Base-by-base conservation (phyloP, 2,888 invertebrate species). In the Acrobasis consociella region DNA sequence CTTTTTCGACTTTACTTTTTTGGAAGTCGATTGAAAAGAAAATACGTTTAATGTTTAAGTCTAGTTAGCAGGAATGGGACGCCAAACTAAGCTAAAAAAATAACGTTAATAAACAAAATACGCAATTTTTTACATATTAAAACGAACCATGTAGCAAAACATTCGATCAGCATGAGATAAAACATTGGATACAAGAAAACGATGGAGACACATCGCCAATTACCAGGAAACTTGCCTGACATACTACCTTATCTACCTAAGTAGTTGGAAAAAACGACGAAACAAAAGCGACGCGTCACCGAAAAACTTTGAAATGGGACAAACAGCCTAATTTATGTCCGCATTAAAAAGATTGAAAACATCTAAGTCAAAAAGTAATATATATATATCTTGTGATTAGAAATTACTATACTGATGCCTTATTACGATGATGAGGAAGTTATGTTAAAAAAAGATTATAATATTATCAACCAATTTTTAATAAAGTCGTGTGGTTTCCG, bases 161-260 rank as follows among this genome's bases (percentile, higher is more conserved):
- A 13, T 13, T 13, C 38, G n/a, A 38, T 53, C 53, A 38, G 38
- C 53, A 56, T 5, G 3, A 38, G 22, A 39, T 16, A 56, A 39
- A 56, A 56, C 15, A 39, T 16, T 39, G 16, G 37, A 56, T 42
- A 16, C 10, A 31, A 9, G 37, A 38, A 42, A 56, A 56, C 3
- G 13, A 56, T 42, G 22, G 13, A 56, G 56, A 56, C 46, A 42
- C 17, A 50, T 39, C 15, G 17, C 1, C 51, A 51, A 56, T 56
- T 56, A 56, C n/a, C 8, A 5, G 11, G 17, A 42, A 56, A 56
- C 46, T 56, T 55, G 53, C 31, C 39, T 56, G 56, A 56, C 56
- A 56, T 22, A 56, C 56, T 56, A 56, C 56, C 56, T 56, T 56
- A 56, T 56, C 56, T 42, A 56, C 56, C 56, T 56, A 56, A 56